Conservation (phyloP, 2,888 invertebrate genomes). For the Zeuzera pyrina region DNA sequence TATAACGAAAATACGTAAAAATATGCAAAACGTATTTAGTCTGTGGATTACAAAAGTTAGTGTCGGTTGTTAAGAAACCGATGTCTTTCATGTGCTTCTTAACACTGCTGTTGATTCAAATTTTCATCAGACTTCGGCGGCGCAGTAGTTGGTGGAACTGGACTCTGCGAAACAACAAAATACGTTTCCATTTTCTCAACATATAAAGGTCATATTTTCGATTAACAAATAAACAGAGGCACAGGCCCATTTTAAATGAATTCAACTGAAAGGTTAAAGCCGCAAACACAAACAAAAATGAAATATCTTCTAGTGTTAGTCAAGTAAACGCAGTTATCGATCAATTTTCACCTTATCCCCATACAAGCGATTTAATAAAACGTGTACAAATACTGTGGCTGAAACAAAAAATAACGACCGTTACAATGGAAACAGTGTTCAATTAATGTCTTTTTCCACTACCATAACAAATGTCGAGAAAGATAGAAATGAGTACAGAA, state of each 20-base stretch:
- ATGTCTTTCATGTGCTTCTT: conserved; percentile 27
- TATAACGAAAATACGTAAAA: conserved; percentile 32
- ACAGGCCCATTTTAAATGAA: no score
- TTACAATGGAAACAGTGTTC: conserved; percentile 19
- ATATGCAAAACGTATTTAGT: conserved; percentile 47
- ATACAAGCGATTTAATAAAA: conserved; percentile 49
- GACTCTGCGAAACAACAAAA: conserved; percentile 74
- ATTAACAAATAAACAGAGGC: no score
- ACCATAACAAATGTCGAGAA: conserved; percentile 19
- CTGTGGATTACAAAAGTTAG: conserved; percentile 38
- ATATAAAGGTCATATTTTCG: no score
- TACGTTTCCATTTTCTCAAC: no score
- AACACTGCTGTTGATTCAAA: conserved; percentile 79
- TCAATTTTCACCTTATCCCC: not conserved
- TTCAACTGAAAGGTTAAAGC: no score
- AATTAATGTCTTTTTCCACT: conserved; percentile 28
- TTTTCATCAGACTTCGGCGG: conserved; percentile 81
- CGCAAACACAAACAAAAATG: conserved; percentile 14
- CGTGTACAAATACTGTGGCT: conserved; percentile 67
- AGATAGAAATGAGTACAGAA: conserved; percentile 18
- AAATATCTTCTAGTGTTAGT: conserved; percentile 19
- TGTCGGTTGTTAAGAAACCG: conserved; percentile 24
- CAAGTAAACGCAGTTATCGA: conserved; percentile 13
- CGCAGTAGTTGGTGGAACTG: conserved; percentile 74
- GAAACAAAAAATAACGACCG: conserved; percentile 50